Percentiles rank a stretch among this genome's conserved stretches.
phyloP scores from a whole-genome alignment of 1,140 invertebrate species.

The Probaryconus sp. region DNA sequence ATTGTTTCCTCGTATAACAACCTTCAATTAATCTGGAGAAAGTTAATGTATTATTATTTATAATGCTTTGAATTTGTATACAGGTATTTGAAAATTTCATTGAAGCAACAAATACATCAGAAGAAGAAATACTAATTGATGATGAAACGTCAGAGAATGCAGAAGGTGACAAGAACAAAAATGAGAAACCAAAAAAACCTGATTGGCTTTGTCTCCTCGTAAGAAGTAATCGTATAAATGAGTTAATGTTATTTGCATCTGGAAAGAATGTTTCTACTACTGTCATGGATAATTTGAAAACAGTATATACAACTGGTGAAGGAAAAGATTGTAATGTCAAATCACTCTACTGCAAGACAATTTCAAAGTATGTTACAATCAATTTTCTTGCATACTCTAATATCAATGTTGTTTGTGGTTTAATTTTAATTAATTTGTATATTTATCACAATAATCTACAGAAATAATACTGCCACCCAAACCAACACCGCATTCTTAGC shows the following conservation, averaged over 20 bases:
- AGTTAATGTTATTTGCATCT: conserved; percentile 75
- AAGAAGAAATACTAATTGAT: conserved; percentile 53
- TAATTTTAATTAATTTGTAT: conserved; percentile 7
- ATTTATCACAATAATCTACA: conserved; percentile 50
- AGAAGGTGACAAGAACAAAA: conserved; percentile 46
- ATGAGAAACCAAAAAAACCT: conserved; percentile 56
- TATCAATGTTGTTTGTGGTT: background rate
- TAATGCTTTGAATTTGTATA: no score
- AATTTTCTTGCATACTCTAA: background rate
- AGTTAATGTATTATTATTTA: no score
- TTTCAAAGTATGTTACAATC: conserved; percentile 69
- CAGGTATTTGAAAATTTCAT: conserved; percentile 63
- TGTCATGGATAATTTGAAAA: conserved; percentile 71
- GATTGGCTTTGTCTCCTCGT: conserved; percentile 73
- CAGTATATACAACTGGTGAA: conserved; percentile 68
- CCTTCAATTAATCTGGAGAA: no score
- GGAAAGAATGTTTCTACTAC: conserved; percentile 69
- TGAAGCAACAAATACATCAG: conserved; percentile 34
- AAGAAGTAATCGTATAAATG: conserved; percentile 72
- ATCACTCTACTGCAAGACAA: conserved; percentile 75
- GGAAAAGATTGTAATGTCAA: conserved; percentile 76
- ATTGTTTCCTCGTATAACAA: no score
- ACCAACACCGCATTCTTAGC: conserved; percentile 73
- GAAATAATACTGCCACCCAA: conserved; percentile 60
- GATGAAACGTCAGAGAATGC: conserved; percentile 25